Base-by-base conservation (phyloP, 2,113 vertebrate genomes). In the Cyrtonyx montezumae region DNA sequence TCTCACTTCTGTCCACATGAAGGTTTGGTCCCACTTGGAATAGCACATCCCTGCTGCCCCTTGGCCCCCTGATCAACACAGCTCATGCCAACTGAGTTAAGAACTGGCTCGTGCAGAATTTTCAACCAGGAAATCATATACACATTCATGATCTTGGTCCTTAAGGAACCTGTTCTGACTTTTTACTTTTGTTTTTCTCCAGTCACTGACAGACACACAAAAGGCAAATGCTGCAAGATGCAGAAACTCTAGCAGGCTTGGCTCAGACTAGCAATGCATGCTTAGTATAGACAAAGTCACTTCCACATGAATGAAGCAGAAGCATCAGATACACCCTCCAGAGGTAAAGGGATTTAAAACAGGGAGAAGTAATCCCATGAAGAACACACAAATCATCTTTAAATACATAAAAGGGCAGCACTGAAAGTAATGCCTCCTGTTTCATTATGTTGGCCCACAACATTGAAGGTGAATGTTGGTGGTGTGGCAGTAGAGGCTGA, bases 121-220 rank as follows among this genome's bases (percentile, higher is more conserved):
- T 42, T 49, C 36, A 37, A 3, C 8, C 43, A 76, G 58, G 21
- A 65, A 36, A 87, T 21, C 26, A 56, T 22, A 12, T 9, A 28
- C 1, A 0, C 5, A 16, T 2, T 61, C 49, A 21, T 4, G 0
- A 9, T 2, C 8, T 23, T 6, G 17, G n/a, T 9, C 26, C 36
- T 51, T 40, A 68, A 48, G 70, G n/a, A 81, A 87, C 23, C 30
- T 61, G 15, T 10, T 61, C 70, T 69, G 62, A 22, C 28, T 53
- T 40, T 51, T 8, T 26, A 2, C 36, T 3, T 1, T 7, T 36
- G 40, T 80, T 79, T 53, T 26, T 16, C 26, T 26, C 62, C 66
- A 49, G 66, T 3, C 4, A 6, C 7, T 43, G 18, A 78, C 22
- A 65, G 37, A 68, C 11, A 28, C 76, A 84, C 81, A 16, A 62